Percentiles rank a stretch among this genome's conserved stretches.
Evolutionary conservation across 2,113 vertebrate species (phyloP).

Genomic region (Parus major): DNA sequence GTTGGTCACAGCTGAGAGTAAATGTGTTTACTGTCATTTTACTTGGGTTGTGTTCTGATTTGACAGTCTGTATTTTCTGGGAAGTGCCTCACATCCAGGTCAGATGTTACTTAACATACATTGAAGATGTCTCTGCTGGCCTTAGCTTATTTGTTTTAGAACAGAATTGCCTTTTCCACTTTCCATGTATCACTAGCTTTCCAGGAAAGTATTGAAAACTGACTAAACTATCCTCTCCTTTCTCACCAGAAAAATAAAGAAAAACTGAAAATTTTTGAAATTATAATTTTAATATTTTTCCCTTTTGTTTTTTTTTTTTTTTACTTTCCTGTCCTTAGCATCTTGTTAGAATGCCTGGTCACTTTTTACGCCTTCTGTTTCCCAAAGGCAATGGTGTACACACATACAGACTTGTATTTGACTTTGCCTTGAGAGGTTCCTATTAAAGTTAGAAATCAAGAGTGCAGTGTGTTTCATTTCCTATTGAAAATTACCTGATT

Average conservation of each 20-base stretch:
- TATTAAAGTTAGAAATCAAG: not conserved
- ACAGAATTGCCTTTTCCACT: not conserved
- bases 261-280: not conserved
- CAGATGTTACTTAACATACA: not conserved
- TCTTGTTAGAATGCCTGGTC: not conserved
- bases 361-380: not conserved
- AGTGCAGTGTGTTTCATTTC: not conserved
- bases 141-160: not conserved
- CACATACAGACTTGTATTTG: not conserved
- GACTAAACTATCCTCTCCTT: not conserved
- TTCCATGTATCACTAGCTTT: not conserved
- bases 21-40: not conserved
- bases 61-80: not conserved
- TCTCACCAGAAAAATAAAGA: not conserved
- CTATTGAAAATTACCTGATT: not conserved
- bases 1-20: not conserved
- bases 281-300: not conserved
- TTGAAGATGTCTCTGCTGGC: not conserved
- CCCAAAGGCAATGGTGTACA: not conserved
- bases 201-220: not conserved
- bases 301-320: not conserved
- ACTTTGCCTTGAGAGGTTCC: not conserved
- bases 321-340: not conserved
- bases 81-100: not conserved
- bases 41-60: not conserved